Conservation (phyloP, 2,888 invertebrate genomes). For the Drosophila flavopinicola region DNA sequence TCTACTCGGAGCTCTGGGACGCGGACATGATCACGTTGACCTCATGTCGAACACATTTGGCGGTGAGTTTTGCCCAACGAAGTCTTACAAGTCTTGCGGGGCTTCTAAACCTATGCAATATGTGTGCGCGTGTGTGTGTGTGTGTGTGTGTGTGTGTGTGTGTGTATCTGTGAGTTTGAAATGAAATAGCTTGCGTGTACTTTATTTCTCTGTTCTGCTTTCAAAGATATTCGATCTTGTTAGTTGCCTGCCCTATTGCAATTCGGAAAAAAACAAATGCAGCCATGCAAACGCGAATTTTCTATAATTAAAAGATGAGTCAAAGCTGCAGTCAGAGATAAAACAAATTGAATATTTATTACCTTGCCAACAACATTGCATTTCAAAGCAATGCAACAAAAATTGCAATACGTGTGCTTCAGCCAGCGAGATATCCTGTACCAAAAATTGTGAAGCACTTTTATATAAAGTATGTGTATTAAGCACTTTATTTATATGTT, state of each 20-base stretch:
- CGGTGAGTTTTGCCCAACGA: conserved; percentile 86
- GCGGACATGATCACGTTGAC: conserved; percentile 88
- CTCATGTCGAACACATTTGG: conserved; percentile 93
- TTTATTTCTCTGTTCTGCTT: conserved; percentile 1
- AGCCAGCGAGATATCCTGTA: too few species aligned
- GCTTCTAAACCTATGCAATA: conserved; percentile 39
- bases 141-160: conserved; percentile 3
- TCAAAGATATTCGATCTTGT: conserved; percentile 2
- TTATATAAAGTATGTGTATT: too few species aligned
- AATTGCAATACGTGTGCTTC: too few species aligned
- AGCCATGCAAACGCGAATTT: conserved; percentile 1
- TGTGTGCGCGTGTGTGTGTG: not conserved
- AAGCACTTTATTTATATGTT: too few species aligned
- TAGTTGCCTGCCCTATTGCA: not conserved
- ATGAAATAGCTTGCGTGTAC: not conserved
- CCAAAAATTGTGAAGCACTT: too few species aligned
- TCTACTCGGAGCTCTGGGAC: conserved; percentile 84
- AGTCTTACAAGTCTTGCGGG: conserved; percentile 41
- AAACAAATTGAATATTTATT: not conserved
- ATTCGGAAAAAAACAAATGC: conserved; percentile 1
- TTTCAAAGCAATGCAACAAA: not conserved
- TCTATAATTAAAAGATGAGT: not conserved
- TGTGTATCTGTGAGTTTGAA: not conserved
- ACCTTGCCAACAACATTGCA: not conserved
- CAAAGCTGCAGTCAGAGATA: not conserved